Conservation (phyloP, 2,797 vertebrate species). For the Mus spretus region DNA sequence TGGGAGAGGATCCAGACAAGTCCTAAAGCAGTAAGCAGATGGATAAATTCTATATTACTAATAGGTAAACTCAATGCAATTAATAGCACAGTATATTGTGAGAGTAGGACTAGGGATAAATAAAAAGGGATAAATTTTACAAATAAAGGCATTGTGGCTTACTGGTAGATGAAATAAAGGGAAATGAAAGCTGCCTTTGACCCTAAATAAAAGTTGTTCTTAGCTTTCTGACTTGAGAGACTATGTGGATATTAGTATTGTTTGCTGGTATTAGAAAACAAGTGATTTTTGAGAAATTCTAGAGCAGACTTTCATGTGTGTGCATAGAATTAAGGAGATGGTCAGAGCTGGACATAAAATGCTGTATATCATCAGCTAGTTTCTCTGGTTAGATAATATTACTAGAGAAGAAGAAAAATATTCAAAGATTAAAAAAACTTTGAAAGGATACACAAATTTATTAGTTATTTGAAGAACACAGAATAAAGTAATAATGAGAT, state of each 20-base stretch:
- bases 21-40: not conserved
- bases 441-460: not conserved
- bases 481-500: not conserved
- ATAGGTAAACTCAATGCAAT: not conserved
- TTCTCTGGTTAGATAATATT: not conserved
- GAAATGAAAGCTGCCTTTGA: not conserved
- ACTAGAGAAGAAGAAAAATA: not conserved
- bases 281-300: conserved; percentile 30
- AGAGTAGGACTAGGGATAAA: not conserved
- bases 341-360: not conserved
- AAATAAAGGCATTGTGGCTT: conserved; percentile 2
- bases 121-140: not conserved
- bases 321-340: not conserved
- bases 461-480: conserved; percentile 25
- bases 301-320: conserved; percentile 1
- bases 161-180: not conserved
- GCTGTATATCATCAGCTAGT: conserved; percentile 10
- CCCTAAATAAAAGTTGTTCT: conserved; percentile 8
- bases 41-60: not conserved
- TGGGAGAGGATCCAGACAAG: not conserved
- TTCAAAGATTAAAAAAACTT: not conserved
- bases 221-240: conserved; percentile 5
- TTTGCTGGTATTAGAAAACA: conserved; percentile 40
- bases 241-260: not conserved
- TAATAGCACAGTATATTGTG: not conserved